Conservation (phyloP, 1,140 invertebrate genomes). For the Ruditapes philippinarum region DNA sequence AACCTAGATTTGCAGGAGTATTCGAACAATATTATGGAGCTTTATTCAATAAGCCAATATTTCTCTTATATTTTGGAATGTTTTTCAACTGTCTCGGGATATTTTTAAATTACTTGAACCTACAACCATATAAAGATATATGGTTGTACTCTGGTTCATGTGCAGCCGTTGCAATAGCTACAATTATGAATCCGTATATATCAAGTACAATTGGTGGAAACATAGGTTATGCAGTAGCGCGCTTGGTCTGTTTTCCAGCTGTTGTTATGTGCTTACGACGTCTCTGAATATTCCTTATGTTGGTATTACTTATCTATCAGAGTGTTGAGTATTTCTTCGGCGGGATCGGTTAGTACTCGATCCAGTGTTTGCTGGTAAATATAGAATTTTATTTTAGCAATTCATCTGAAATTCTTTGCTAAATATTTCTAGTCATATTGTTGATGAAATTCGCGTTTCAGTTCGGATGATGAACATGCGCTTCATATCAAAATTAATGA, state of each 20-base stretch:
- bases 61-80: constrained; percentile 30
- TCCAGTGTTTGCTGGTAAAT: constrained; percentile 50
- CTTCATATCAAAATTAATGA: too few species aligned
- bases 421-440: too few species aligned
- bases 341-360: constrained; percentile 34
- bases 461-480: too few species aligned
- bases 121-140: constrained; percentile 10
- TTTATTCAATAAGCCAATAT: neutral
- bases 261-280: constrained; percentile 1
- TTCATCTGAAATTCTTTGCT: too few species aligned
- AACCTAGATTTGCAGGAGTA: neutral
- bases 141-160: constrained; percentile 45
- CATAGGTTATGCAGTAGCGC: neutral
- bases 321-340: constrained; percentile 19
- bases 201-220: neutral
- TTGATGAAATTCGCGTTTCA: too few species aligned
- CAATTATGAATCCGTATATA: constrained; percentile 27
- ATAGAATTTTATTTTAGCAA: too few species aligned
- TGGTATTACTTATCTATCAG: constrained; percentile 13
- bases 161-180: neutral
- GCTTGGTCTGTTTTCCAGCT: constrained; percentile 16
- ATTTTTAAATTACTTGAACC: constrained; percentile 26
- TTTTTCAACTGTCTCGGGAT: constrained; percentile 34
- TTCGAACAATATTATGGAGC: neutral
- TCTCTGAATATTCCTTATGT: constrained; percentile 34